Base-by-base conservation (phyloP, 2,888 invertebrate species). In the Chouioia cunea region DNA sequence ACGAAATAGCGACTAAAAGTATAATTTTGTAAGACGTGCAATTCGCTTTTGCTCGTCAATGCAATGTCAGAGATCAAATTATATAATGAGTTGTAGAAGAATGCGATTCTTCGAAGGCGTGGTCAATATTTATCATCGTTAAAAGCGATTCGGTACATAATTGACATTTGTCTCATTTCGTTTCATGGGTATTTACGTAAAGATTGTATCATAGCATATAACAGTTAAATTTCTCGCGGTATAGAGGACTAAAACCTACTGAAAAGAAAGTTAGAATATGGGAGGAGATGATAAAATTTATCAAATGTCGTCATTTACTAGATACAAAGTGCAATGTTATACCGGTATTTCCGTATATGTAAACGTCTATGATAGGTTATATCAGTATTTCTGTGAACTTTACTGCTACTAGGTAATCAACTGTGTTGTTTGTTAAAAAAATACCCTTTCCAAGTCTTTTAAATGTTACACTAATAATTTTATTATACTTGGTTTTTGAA, bases 181-280 rank as follows among this genome's bases (percentile, higher is more conserved):
- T 12, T 36, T 52, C 52, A 48, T 52, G 20, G 20, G n/a, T 20
- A 36, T 36, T n/a, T 20, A 27, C 27, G 20, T 62, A 36, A 52
- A 20, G 15, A 36, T 62, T 27, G 22, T 44, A 44, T 46, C n/a
- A 27, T 27, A 23, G 8, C 10, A 27, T 16, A 27, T 54, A 54
- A 54, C 36, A 6, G 23, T 36, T 47, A n/a, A 16, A 59, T 47
- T 63, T 69, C 43, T 69, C 15, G 27, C 22, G 36, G 4, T 48
- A 10, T 8, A 47, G 47, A 53, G 8, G 47, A 47, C 50, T 48
- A 16, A 50, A 23, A 58, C 52, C 36, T 36, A 36, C 6, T 43
- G 43, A 54, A 56, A 36, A 58, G 58, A 69, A 69, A 70, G 64
- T 46, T 44, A 46, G 12, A 47, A 22, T 44, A 22, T 46, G 16